These are phyloP conservation scores for Cylloceria caligata DNA, from an alignment of 2,888 invertebrate species.

Conservation along the genomic window DNA sequence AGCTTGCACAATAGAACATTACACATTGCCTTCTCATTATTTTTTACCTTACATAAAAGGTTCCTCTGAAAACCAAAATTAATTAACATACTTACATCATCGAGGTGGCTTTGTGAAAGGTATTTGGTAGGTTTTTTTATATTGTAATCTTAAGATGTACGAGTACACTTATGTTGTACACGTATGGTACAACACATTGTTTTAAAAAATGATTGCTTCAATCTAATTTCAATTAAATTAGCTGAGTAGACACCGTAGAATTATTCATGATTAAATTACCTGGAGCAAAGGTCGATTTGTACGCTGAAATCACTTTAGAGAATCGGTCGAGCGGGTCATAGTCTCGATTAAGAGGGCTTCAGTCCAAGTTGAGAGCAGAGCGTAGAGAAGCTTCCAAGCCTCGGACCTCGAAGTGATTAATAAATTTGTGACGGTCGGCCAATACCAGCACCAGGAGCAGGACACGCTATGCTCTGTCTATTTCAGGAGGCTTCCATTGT, in stretches of 20 bases:
- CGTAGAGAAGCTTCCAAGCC: conserved; percentile 45
- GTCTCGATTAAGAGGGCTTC: conserved; percentile 56
- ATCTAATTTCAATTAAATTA: neutral
- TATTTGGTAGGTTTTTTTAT: neutral
- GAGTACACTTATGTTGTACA: too few relatives aligned
- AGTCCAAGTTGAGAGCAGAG: conserved; percentile 1
- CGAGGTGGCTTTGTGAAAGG: too few relatives aligned
- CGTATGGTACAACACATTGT: neutral
- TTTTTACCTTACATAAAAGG: too few relatives aligned
- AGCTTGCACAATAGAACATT: too few relatives aligned
- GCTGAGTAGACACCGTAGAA: neutral
- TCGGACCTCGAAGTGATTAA: conserved; percentile 76
- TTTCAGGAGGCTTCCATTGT: conserved; percentile 76
- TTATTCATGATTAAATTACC: conserved; percentile 22
- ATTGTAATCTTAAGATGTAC: neutral
- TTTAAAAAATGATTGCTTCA: neutral
- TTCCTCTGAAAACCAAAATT: too few relatives aligned
- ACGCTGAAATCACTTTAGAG: neutral
- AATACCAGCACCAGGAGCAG: conserved; percentile 63
- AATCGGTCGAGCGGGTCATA: conserved; percentile 18
- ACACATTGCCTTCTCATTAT: too few relatives aligned
- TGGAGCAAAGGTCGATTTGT: conserved; percentile 1
- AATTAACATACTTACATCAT: too few relatives aligned
- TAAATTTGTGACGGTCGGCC: conserved; percentile 78
- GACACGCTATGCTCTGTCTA: conserved; percentile 70